Conservation (phyloP, 2,797 vertebrate species). For the Lutjanus campechanus region DNA sequence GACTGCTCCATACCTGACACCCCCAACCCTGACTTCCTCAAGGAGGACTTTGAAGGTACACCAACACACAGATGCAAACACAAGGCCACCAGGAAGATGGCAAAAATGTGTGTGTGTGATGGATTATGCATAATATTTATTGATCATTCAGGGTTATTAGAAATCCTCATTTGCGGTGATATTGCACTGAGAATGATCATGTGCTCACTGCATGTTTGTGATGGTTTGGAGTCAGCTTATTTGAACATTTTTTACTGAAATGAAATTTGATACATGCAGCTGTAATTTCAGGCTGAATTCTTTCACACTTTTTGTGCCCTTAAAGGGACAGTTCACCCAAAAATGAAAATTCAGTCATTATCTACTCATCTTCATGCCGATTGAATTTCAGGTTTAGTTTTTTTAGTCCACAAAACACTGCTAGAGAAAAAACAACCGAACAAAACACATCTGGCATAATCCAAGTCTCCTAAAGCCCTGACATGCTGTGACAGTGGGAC, state of each 20-base stretch:
- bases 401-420: too few relatives aligned
- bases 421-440: too few relatives aligned
- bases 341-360: too few relatives aligned
- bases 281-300: background rate
- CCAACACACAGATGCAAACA: slow-evolving; percentile 10
- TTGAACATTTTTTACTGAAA: background rate
- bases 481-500: too few relatives aligned
- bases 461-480: too few relatives aligned
- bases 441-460: too few relatives aligned
- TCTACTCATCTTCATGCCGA: too few relatives aligned
- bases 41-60: slow-evolving; percentile 98
- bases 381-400: too few relatives aligned
- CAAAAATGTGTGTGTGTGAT: background rate
- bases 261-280: background rate
- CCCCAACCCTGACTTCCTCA: slow-evolving; percentile 97
- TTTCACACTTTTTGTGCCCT: background rate
- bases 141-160: background rate
- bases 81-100: background rate
- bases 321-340: too few relatives aligned
- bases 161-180: too few relatives aligned
- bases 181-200: too few relatives aligned
- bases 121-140: background rate
- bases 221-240: background rate
- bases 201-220: background rate
- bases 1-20: slow-evolving; percentile 93